Conservation (phyloP, 1,140 invertebrate genomes). For the Pogonomyrmex barbatus region DNA sequence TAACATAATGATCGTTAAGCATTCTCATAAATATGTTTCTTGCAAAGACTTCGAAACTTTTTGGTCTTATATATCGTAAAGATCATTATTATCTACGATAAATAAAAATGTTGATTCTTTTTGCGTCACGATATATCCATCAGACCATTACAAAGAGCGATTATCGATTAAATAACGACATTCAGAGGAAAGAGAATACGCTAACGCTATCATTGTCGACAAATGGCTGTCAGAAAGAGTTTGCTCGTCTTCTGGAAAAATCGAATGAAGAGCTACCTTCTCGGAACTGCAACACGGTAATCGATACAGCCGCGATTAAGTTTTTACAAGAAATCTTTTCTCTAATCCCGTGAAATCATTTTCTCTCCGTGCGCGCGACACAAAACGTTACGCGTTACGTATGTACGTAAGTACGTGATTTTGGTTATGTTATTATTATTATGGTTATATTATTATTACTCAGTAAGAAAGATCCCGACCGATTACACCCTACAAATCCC, state of each 20-base stretch:
- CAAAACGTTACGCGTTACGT: too few relatives aligned
- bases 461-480: not conserved
- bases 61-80: not conserved
- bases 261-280: not conserved
- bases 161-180: slow-evolving; percentile 14
- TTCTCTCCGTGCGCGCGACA: not conserved
- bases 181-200: not conserved
- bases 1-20: not conserved
- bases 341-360: not conserved
- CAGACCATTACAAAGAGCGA: not conserved
- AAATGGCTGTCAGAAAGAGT: slow-evolving; percentile 36
- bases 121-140: not conserved
- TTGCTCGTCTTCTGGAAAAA: not conserved
- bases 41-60: not conserved
- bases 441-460: not conserved
- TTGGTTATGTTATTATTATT: not conserved
- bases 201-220: not conserved
- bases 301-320: not conserved
- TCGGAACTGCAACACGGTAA: not conserved
- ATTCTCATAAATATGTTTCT: not conserved
- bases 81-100: not conserved
- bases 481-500: not conserved
- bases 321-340: not conserved
- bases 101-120: not conserved
- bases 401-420: slow-evolving; percentile 34